These are phyloP conservation scores for Tetragnatha montana DNA, from an alignment of 2,888 invertebrate genomes.

Conservation along the genomic window DNA sequence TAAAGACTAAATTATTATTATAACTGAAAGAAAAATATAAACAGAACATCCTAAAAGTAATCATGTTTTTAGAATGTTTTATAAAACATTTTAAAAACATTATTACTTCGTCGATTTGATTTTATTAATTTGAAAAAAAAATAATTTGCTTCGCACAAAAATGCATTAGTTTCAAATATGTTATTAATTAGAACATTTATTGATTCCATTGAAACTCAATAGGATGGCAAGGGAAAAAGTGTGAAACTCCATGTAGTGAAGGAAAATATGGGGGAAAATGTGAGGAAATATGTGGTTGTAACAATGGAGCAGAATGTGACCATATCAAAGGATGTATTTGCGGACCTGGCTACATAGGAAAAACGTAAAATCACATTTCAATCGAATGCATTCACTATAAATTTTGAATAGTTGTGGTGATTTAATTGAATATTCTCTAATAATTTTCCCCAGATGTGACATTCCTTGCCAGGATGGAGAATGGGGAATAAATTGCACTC, in stretches of 20 bases:
- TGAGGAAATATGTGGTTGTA: not conserved
- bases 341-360: constrained; percentile 2
- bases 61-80: no score
- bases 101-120: no score
- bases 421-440: not conserved
- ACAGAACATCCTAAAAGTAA: no score
- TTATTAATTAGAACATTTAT: no score
- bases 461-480: not conserved
- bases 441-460: constrained; percentile 9
- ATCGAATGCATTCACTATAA: not conserved
- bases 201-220: not conserved
- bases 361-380: constrained; percentile 5
- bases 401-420: not conserved
- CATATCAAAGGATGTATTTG: constrained; percentile 9
- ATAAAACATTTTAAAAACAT: no score
- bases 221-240: constrained; percentile 27
- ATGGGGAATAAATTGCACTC: constrained; percentile 30
- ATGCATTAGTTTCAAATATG: no score
- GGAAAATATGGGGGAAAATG: constrained; percentile 16
- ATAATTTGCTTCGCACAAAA: no score
- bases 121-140: no score
- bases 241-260: not conserved
- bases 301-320: constrained; percentile 5
- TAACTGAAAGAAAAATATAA: no score
- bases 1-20: no score